Conservation (phyloP, 2,113 vertebrate species). For the Entosphenus tridentatus region DNA sequence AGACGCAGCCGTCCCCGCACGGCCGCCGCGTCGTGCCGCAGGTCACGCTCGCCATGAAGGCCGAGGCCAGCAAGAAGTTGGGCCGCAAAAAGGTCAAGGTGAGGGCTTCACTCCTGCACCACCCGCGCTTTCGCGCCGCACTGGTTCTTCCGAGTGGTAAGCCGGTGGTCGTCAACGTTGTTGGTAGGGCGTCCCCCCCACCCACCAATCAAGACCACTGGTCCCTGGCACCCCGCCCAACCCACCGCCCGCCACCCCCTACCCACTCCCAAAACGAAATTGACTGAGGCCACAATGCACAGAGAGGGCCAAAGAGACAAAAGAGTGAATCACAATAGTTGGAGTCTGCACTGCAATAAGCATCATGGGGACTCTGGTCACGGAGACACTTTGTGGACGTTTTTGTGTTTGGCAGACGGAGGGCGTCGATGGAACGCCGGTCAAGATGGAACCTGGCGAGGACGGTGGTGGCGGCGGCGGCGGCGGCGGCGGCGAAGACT, state of each 20-base stretch:
- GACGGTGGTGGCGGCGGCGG: too few relatives aligned
- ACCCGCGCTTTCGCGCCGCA: background rate
- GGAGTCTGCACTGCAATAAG: too few relatives aligned
- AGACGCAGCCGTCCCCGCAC: slow-evolving; percentile 50
- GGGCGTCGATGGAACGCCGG: too few relatives aligned
- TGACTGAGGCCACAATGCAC: background rate
- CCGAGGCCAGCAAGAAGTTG: slow-evolving; percentile 46
- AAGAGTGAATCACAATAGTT: too few relatives aligned
- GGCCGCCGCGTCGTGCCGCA: slow-evolving; percentile 52
- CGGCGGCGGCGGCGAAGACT: too few relatives aligned
- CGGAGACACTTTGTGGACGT: too few relatives aligned
- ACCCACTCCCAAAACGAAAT: background rate
- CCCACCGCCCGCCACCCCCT: background rate
- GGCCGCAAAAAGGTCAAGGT: slow-evolving; percentile 49
- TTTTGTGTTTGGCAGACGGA: too few relatives aligned
- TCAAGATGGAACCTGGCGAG: too few relatives aligned
- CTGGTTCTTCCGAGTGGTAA: background rate
- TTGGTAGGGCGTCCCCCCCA: background rate
- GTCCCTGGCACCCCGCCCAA: slow-evolving; percentile 20
- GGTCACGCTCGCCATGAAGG: slow-evolving; percentile 67
- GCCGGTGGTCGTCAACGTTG: background rate
- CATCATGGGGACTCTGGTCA: too few relatives aligned
- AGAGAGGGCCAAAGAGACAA: too few relatives aligned
- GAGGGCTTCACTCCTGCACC: slow-evolving; percentile 7
- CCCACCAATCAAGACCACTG: slow-evolving; percentile 10